A percentile compares a stretch with the other conserved stretches of the same genome.
Evolutionary conservation across 1,140 invertebrate genomes (phyloP).

Genomic region (Oncopeltus fasciatus): DNA sequence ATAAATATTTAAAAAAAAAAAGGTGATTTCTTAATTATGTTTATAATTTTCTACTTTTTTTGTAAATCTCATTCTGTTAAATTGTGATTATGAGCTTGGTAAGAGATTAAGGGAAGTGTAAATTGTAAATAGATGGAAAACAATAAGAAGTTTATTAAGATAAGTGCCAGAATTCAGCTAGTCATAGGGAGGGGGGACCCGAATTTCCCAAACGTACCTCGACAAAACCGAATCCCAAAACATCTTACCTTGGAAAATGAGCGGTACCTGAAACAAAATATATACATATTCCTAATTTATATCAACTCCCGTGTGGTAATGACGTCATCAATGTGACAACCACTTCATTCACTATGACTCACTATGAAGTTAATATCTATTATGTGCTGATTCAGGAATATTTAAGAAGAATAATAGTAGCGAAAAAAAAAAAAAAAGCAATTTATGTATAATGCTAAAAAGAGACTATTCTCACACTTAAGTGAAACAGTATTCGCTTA

Average conservation of each 20-base stretch:
- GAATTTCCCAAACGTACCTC: conserved; percentile 3
- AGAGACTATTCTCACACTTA: conserved; percentile 4
- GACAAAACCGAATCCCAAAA: conserved; percentile 2
- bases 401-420: neutral
- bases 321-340: neutral
- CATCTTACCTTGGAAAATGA: conserved; percentile 4
- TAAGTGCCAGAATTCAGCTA: conserved; percentile 5
- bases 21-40: neutral
- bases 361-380: neutral
- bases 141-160: neutral
- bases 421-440: conserved; percentile 7
- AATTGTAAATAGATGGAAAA: conserved; percentile 2
- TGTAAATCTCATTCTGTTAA: conserved; percentile 2
- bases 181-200: neutral
- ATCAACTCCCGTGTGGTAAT: neutral
- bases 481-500: conserved; percentile 7
- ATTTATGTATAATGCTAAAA: too few relatives aligned
- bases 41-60: neutral
- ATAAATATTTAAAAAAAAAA: neutral
- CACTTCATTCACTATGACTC: neutral
- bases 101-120: conserved; percentile 4
- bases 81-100: conserved; percentile 1
- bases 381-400: neutral
- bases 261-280: conserved; percentile 18
- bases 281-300: neutral